Conservation (phyloP, 2,113 vertebrate species). For the Laticauda laticaudata region DNA sequence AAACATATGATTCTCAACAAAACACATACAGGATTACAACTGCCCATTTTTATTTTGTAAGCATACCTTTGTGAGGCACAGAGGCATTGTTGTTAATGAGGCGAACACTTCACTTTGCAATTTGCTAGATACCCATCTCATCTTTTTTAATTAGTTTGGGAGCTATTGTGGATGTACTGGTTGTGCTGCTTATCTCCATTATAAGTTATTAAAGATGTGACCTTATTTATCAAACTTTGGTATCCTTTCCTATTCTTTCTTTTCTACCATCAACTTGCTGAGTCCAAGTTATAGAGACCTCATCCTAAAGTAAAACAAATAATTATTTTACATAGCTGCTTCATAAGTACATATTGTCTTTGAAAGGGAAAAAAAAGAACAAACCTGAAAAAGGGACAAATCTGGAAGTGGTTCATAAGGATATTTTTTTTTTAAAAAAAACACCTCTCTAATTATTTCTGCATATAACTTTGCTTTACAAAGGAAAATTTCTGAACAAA, state of each 20-base stretch:
- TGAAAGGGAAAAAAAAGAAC: neutral
- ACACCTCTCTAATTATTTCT: neutral
- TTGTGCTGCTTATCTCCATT: neutral
- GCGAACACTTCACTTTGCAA: neutral
- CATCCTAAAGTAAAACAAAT: neutral
- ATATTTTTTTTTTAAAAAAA: neutral
- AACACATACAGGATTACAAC: neutral
- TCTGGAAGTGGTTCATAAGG: neutral
- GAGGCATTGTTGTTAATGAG: neutral
- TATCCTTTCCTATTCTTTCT: neutral
- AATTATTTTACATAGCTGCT: neutral
- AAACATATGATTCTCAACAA: neutral
- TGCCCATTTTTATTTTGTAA: neutral
- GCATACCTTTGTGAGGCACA: neutral
- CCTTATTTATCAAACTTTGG: neutral
- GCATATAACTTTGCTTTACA: neutral
- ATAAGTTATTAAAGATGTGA: neutral
- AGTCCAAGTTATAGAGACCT: neutral
- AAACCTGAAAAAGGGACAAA: neutral
- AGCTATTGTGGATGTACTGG: neutral
- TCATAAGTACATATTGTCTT: neutral
- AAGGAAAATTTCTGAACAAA: neutral
- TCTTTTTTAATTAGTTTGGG: neutral
- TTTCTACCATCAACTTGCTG: neutral
- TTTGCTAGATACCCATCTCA: neutral